Evolutionary conservation across 2,888 invertebrate species (phyloP), one percentile per base, ranked within the genome.

Genomic region (Leucophora obtusa): DNA sequence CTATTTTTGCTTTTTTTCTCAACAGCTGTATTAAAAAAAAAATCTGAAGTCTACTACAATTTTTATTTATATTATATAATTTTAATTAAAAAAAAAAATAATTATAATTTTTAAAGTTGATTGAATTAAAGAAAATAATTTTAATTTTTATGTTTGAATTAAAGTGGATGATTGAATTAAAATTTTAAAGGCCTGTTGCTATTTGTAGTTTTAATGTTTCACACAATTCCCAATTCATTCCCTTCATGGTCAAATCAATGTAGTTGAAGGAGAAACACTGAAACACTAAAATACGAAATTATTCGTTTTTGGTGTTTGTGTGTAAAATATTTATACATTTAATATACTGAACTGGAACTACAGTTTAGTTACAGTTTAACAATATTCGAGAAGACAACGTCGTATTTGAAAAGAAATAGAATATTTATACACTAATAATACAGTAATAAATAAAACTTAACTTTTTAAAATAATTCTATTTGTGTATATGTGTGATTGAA

Each of bases 331-430:
- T 54, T 56, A 15, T n/a, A 18, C 47, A 59, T 60, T 28, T 76
- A 59, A 70, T 53, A 33, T 14, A 24, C 21, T 18, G 58, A 74
- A 80, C 50, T 82, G 79, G 54, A 81, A 77, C 70, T 82, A 76
- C 74, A 77, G 75, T 83, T 83, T 82, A 84, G 84, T 83, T 83
- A 81, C 71, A 77, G 72, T 83, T 83, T 82, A 82, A 82, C 82
- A 83, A 83, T 69, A 83, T 75, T 76, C 66, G 82, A 74, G 79
- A 51, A 69, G 76, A 73, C 76, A 76, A 66, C 69, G 58, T 18
- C 78, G 47, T 54, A 60, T 79, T 79, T 77, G 33, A 8, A 47
- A 28, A 28, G 6, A 24, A 50, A 15, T 24, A 54, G 47, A 56
- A 38, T 38, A 33, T 60, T 18, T 8, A n/a, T 11, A 63, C 14